These are phyloP conservation scores for Myanophis thanlyinensis DNA, from an alignment of 2,113 vertebrate species.

Conservation along the genomic window DNA sequence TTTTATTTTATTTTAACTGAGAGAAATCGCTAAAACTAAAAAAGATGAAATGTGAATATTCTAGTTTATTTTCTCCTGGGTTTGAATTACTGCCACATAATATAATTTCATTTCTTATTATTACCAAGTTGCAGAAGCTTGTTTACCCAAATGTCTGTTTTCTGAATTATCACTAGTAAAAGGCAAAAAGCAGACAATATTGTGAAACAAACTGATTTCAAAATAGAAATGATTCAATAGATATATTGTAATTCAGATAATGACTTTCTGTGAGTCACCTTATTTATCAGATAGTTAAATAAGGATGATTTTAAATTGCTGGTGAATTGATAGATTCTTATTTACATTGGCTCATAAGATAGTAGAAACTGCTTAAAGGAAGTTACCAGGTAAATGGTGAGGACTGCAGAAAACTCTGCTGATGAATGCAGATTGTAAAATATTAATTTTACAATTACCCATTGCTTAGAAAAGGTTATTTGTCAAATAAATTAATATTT, in stretches of 20 bases:
- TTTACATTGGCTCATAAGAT: neutral
- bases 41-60: neutral
- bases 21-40: neutral
- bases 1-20: slow-evolving; percentile 14
- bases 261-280: neutral
- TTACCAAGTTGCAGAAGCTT: neutral
- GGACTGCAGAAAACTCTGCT: neutral
- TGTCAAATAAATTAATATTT: neutral
- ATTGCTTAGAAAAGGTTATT: neutral
- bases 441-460: neutral
- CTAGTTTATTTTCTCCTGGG: neutral
- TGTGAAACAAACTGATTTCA: neutral
- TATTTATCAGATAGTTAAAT: neutral
- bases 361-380: neutral
- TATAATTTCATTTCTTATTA: neutral
- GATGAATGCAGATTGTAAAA: neutral
- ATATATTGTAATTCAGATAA: accelerated
- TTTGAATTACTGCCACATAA: slow-evolving; percentile 21
- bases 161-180: neutral
- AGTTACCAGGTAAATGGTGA: neutral
- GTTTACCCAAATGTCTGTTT: neutral
- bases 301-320: neutral
- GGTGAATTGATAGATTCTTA: neutral
- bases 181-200: neutral
- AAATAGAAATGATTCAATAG: neutral